A percentile compares a stretch with the other conserved stretches of the same genome.
Evolutionary conservation across 1,140 invertebrate species (phyloP).

Genomic region (Drosophila burlai): DNA sequence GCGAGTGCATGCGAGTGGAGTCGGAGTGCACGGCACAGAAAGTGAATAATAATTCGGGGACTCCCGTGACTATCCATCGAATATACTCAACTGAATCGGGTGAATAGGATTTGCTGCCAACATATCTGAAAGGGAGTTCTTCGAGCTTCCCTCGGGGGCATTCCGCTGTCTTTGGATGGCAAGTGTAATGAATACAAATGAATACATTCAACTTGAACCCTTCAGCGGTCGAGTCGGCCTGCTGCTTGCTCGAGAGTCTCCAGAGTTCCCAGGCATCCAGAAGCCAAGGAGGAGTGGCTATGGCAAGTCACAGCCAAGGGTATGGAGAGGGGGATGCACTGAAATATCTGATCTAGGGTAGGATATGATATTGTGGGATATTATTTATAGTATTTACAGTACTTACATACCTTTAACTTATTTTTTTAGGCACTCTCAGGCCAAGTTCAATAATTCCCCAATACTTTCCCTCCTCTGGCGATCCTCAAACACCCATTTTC

Average conservation of each 20-base stretch:
- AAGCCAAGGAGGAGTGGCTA: neutral
- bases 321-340: constrained; percentile 5
- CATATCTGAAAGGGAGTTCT: constrained; percentile 6
- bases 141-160: neutral
- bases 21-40: neutral
- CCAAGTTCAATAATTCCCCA: neutral
- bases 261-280: constrained; percentile 9
- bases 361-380: no score
- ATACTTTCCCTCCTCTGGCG: neutral
- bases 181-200: constrained; percentile 44
- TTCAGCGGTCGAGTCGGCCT: constrained; percentile 17
- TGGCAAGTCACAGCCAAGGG: no score
- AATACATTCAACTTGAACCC: constrained; percentile 28
- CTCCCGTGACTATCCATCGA: neutral
- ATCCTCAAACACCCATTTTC: neutral
- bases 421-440: neutral
- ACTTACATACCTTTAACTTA: no score
- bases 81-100: neutral
- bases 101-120: neutral
- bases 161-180: neutral
- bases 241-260: constrained; percentile 5
- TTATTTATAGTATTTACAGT: neutral
- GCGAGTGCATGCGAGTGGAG: neutral
- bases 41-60: constrained; percentile 25
- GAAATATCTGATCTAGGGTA: neutral